Base-by-base conservation (phyloP, 1,140 invertebrate species). In the Drosophila paulistorum region DNA sequence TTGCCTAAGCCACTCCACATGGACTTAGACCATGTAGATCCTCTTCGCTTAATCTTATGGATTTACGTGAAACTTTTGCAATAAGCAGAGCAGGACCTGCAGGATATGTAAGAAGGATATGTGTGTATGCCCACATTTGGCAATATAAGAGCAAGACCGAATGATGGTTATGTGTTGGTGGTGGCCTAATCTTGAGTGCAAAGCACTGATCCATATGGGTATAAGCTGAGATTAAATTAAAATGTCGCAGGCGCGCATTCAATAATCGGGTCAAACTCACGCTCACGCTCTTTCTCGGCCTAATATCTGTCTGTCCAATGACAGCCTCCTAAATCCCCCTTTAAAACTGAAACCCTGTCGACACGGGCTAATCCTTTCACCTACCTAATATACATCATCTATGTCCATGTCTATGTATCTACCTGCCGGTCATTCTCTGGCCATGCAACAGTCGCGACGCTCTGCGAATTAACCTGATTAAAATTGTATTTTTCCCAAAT, bases 401-500 rank as follows among this genome's bases (percentile, higher is more conserved):
- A 30, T 30, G 30, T 30, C 30, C 6, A 30, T 30, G 30, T 26
- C 26, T 30, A 30, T 30, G 30, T 30, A 23, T 3, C 45, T 51
- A 51, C 45, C 45, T 51, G 14, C 11, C 35, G 14, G 13, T 65
- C 78, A 71, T 74, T 68, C 83, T 74, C 35, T 45, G 62, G 41
- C 35, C 71, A 72, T 80, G 82, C 78, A 81, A 79, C 82, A 74
- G 71, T 70, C 77, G 76, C 79, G 77, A 68, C 80, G 84, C 84
- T 71, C 71, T 51, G 78, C 82, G 81, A 79, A 90, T 90, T 90
- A 90, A 90, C 87, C 87, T 87, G 87, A 90, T 90, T 90, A 90
- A 90, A 90, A 85, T 90, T 78, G 87, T 81, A 90, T 90, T 90
- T 90, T 90, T 90, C 87, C 87, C 80, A 90, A 87, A 90, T 90